phyloP scores from a whole-genome alignment of 2,113 vertebrate species.

The Agelaius tricolor region DNA sequence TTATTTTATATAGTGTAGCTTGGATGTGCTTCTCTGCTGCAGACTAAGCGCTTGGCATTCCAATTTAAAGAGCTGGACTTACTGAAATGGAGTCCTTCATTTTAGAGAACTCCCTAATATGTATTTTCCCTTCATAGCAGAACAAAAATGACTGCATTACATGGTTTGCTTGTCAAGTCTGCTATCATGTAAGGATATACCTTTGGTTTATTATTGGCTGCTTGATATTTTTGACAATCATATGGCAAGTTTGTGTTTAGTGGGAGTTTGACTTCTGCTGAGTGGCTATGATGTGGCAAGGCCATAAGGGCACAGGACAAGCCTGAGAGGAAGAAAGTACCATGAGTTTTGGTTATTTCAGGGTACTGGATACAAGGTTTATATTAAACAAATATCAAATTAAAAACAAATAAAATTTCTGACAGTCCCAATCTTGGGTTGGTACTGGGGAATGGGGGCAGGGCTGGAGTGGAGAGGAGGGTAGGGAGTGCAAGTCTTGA shows the following conservation, averaged over 20 bases:
- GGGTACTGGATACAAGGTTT: not conserved
- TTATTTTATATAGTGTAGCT: not conserved
- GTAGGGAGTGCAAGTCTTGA: not conserved
- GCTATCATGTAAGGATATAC: fast-evolving
- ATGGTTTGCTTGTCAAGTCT: not conserved
- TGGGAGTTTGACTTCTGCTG: not conserved
- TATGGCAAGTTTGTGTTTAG: not conserved
- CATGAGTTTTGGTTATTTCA: not conserved
- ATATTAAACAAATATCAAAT: not conserved
- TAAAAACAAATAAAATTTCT: not conserved
- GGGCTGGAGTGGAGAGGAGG: not conserved
- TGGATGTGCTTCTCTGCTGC: not conserved
- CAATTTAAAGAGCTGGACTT: not conserved
- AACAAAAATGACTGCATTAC: not conserved
- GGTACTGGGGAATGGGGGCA: fast-evolving
- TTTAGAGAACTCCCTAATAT: not conserved
- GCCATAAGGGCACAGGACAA: not conserved
- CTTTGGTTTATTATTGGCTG: not conserved
- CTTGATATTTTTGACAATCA: not conserved
- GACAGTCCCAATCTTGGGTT: not conserved
- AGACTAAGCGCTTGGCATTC: not conserved
- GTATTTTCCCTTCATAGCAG: not conserved
- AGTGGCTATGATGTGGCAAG: not conserved
- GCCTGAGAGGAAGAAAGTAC: not conserved
- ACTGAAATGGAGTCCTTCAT: not conserved